These are phyloP conservation scores for Coremacera marginata DNA, from an alignment of 2,888 invertebrate genomes.

Conservation along the genomic window DNA sequence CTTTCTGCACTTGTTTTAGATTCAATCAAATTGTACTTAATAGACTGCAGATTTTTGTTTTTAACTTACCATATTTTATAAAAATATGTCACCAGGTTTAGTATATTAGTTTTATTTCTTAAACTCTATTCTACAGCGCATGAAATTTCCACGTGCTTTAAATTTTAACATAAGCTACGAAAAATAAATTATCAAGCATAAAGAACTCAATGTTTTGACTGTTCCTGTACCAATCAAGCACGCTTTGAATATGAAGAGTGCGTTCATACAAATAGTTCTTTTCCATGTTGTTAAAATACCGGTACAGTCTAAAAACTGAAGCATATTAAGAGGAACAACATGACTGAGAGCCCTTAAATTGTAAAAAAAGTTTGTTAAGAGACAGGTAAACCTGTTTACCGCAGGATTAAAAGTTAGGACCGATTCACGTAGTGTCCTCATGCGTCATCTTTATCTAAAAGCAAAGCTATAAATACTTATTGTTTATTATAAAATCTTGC, in stretches of 20 bases:
- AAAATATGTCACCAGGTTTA: constrained; percentile 49
- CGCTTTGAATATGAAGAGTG: not conserved
- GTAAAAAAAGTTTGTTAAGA: no score
- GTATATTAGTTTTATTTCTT: not conserved
- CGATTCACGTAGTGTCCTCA: no score
- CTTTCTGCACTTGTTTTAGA: not conserved
- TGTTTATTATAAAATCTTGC: no score
- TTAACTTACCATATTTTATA: constrained; percentile 57
- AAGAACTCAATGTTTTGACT: not conserved
- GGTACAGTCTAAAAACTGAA: no score
- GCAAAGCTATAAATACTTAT: no score
- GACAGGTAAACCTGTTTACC: no score
- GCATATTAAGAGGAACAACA: no score
- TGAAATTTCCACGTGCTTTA: constrained; percentile 47
- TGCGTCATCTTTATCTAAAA: no score
- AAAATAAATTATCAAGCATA: not conserved
- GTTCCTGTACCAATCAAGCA: not conserved
- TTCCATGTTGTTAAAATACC: no score
- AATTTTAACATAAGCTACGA: constrained; percentile 18
- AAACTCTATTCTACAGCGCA: constrained; percentile 40
- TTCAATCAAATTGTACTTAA: not conserved
- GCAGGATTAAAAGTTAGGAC: no score
- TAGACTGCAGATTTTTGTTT: not conserved
- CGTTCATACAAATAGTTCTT: no score
- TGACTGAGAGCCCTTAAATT: no score